Base-by-base conservation (phyloP, 2,113 vertebrate genomes). In the Pagrus major region DNA sequence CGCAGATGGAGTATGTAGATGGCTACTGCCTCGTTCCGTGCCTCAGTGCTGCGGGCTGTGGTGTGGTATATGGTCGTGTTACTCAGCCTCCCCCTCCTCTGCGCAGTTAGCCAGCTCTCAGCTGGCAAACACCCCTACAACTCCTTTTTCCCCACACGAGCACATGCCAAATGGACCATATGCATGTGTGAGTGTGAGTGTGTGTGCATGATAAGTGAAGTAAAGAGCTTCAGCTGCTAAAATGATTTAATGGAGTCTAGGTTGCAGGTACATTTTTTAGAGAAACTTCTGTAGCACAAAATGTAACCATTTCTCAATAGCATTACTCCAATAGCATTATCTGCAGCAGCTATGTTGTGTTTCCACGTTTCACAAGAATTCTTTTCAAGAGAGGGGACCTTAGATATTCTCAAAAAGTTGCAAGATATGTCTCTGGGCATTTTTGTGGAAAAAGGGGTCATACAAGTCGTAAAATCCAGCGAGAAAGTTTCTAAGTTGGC, bases 1-100 rank as follows among this genome's bases (percentile, higher is more conserved):
- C 33, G 41, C 86, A 87, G 84, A 91, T 91, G 88, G 88, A 87
- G 86, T 64, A 85, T 87, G 81, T 78, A 79, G 84, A 92, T 83
- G 81, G 77, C 78, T 67, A 54, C 75, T 41, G 59, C 70, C 83
- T 78, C 82, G 78, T 49, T 79, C 73, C 68, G 73, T 74, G 88
- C 65, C 87, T 76, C 67, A 76, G 85, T 75, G 81, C 87, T 90
- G 76, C 59, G 47, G 87, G 88, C 85, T 81, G 81, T 75, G 86
- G 69, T 80, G 83, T 84, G 85, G 68, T 86, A 54, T 77, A 83
- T 55, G 81, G 69, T 59, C 3, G 10, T 61, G 81, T 76, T 81
- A 75, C 46, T 77, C 80, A 59, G 71, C 75, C 37, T 58, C 67
- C 58, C 58, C 63, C 65, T 74, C 75, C 25, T 65, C 66, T 64